phyloP scores from a whole-genome alignment of 2,797 vertebrate species.

The Melanotaenia maccullochi region DNA sequence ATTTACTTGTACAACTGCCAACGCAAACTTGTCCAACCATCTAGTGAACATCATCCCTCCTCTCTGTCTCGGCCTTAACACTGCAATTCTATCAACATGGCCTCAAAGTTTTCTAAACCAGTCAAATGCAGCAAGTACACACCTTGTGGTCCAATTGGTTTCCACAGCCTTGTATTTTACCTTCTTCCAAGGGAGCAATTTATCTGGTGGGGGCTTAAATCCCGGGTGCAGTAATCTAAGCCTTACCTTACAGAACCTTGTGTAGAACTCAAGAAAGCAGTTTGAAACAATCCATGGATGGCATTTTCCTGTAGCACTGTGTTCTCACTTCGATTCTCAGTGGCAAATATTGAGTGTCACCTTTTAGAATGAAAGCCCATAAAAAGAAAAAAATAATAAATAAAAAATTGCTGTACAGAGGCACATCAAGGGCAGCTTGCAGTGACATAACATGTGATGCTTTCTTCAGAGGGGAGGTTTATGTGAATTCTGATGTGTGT shows the following conservation, averaged over 20 bases:
- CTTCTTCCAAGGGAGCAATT: slow-evolving; percentile 55
- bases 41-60: slow-evolving; percentile 6
- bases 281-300: slow-evolving; percentile 15
- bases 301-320: slow-evolving; percentile 29
- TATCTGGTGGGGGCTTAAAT: slow-evolving; percentile 43
- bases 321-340: slow-evolving; percentile 52
- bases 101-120: slow-evolving; percentile 45
- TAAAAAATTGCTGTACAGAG: slow-evolving; percentile 21
- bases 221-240: slow-evolving; percentile 12
- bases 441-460: slow-evolving; percentile 33
- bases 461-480: slow-evolving; percentile 40
- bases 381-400: slow-evolving; percentile 16
- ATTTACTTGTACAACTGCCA: not conserved
- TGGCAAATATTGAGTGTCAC: slow-evolving; percentile 65
- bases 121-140: slow-evolving; percentile 31
- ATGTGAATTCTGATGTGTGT: slow-evolving; percentile 21
- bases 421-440: slow-evolving; percentile 38
- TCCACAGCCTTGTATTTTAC: slow-evolving; percentile 54
- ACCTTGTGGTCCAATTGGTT: slow-evolving; percentile 64
- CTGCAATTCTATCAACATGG: slow-evolving; percentile 58
- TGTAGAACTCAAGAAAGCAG: slow-evolving; percentile 35
- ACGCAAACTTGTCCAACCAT: slow-evolving; percentile 6
- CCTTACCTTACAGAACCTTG: slow-evolving; percentile 22
- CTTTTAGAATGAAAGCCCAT: slow-evolving; percentile 48
- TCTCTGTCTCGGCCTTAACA: slow-evolving; percentile 8